Percentiles rank a stretch among this genome's conserved stretches.
phyloP scores from a whole-genome alignment of 1,140 invertebrate species.

The Pogonus chalceus region DNA sequence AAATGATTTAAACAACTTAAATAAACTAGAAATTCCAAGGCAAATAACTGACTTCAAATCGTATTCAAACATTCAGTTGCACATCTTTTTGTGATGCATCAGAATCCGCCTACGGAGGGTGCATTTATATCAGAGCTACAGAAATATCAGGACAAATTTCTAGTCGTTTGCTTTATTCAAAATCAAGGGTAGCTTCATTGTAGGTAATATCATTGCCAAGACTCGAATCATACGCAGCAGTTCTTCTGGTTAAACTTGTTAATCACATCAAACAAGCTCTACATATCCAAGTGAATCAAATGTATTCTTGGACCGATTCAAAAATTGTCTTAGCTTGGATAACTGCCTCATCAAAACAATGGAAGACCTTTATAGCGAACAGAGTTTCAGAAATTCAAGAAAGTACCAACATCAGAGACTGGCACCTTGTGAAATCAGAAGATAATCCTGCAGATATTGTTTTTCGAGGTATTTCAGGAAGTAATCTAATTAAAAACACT shows the following conservation, averaged over 20 bases:
- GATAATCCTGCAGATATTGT: constrained; percentile 34
- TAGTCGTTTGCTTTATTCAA: constrained; percentile 13
- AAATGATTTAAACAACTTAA: too few species aligned
- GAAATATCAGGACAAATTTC: background rate
- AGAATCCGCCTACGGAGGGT: constrained; percentile 23
- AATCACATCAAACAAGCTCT: background rate
- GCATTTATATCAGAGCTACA: constrained; percentile 18
- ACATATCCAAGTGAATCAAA: background rate
- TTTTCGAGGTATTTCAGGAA: constrained; percentile 27
- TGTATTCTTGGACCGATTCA: constrained; percentile 12
- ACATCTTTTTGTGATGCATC: constrained; percentile 23
- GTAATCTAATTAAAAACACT: constrained; percentile 15
- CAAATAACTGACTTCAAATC: background rate
- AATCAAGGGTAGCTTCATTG: constrained; percentile 22
- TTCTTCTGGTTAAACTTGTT: background rate
- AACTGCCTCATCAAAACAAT: constrained; percentile 12
- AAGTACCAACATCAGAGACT: constrained; percentile 17
- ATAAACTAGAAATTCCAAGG: background rate
- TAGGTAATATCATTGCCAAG: constrained; percentile 18
- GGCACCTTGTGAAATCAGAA: constrained; percentile 24
- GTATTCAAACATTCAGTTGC: constrained; percentile 17
- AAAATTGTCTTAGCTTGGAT: constrained; percentile 23
- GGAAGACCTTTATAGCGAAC: constrained; percentile 25
- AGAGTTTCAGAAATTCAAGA: constrained; percentile 28
- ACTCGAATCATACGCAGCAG: constrained; percentile 19